Conservation (phyloP, 2,888 invertebrate species). For the Pilophorus perplexus region DNA sequence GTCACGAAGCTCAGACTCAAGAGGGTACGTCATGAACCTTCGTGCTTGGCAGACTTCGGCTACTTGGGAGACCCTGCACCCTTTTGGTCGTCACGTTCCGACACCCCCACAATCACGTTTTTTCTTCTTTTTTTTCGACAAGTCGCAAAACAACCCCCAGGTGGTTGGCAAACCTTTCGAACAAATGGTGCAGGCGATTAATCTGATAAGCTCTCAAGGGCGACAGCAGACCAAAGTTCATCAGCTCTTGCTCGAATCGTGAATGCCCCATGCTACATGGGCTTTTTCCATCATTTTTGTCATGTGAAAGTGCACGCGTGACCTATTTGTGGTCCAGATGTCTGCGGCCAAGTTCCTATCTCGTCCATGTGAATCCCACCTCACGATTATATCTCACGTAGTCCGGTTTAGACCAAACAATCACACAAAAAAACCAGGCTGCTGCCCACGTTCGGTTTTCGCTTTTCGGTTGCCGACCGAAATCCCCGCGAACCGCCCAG, state of each 20-base stretch:
- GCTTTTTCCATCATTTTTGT: no score
- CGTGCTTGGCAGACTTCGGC: slow-evolving; percentile 1
- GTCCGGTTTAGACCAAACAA: not conserved
- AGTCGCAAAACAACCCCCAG: no score
- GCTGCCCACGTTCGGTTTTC: not conserved
- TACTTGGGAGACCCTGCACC: not conserved
- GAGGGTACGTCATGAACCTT: not conserved
- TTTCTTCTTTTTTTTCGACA: no score
- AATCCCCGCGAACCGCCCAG: no score
- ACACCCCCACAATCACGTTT: no score
- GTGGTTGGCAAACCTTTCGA: slow-evolving; percentile 5
- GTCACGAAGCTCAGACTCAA: not conserved
- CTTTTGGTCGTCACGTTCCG: not conserved
- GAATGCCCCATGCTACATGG: no score
- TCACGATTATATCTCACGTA: not conserved
- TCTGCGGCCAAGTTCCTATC: not conserved
- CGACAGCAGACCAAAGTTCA: slow-evolving; percentile 4
- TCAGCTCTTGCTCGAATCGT: no score
- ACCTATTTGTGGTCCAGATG: no score
- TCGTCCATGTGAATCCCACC: not conserved
- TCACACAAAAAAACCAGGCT: not conserved
- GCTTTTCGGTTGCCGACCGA: no score
- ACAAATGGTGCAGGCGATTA: slow-evolving; percentile 6
- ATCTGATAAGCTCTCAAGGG: slow-evolving; percentile 8
- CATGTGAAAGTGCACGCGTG: no score